Percentiles rank a stretch among this genome's conserved stretches.
phyloP scores from a whole-genome alignment of 64 coral and sea anemone genomes.

The Dendronephthya gigantea region DNA sequence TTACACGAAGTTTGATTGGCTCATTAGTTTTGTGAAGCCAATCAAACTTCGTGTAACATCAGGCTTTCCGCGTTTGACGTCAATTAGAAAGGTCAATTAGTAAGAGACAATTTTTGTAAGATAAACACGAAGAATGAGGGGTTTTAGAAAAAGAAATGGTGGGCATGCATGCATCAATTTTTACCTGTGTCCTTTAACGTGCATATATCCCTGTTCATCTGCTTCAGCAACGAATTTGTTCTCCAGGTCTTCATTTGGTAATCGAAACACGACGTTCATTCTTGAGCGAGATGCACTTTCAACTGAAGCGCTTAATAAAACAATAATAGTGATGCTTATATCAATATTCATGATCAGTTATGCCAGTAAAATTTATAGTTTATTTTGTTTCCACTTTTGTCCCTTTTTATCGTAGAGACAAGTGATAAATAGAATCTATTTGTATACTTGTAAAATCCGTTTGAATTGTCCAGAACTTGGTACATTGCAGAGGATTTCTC shows the following conservation, averaged over 20 bases:
- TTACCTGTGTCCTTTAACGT: slow-evolving; percentile 95
- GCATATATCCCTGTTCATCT: slow-evolving; percentile 59
- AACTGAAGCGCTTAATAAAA: slow-evolving; percentile 55
- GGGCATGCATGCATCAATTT: neutral
- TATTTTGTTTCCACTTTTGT: neutral
- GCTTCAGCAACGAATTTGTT: slow-evolving; percentile 70
- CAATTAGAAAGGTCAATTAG: too few species aligned
- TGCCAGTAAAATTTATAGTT: neutral
- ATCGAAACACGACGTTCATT: slow-evolving; percentile 47
- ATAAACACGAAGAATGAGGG: too few species aligned
- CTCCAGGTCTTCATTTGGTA: slow-evolving; percentile 54
- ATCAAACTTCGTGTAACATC: too few species aligned
- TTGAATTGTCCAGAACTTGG: slow-evolving; percentile 52
- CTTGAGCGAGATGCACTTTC: slow-evolving; percentile 58
- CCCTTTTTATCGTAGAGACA: neutral
- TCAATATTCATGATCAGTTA: neutral
- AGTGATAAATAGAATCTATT: neutral
- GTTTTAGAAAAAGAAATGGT: neutral
- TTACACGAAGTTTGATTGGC: too few species aligned
- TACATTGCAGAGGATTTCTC: slow-evolving; percentile 73
- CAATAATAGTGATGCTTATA: neutral
- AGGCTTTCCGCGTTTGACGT: too few species aligned
- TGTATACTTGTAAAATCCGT: slow-evolving; percentile 72
- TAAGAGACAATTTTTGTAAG: too few species aligned
- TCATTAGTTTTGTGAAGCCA: too few species aligned